A percentile compares a stretch with the other conserved stretches of the same genome.
Conservation (phyloP, 1,140 invertebrate species). For the Saccostrea cuccullata region DNA sequence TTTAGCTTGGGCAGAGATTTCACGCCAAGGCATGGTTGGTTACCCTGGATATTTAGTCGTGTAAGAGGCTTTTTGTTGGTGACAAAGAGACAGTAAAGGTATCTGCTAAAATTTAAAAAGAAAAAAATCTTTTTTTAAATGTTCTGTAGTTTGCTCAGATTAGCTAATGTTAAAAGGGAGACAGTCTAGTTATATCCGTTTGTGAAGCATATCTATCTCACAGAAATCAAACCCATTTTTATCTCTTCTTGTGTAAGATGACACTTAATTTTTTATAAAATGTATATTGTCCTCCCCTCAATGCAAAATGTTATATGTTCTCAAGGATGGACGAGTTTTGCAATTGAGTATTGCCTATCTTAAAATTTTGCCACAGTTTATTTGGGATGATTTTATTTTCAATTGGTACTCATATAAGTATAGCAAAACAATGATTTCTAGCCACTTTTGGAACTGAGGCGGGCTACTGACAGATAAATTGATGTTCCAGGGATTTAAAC, state of each 20-base stretch:
- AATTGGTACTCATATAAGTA: too few species aligned
- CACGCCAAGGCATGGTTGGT: slow-evolving; percentile 4
- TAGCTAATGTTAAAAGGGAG: background rate
- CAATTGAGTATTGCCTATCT: background rate
- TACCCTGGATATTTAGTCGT: background rate
- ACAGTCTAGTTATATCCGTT: background rate
- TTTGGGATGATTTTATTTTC: too few species aligned
- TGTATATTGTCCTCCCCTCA: background rate
- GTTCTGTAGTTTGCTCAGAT: background rate
- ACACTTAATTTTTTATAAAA: background rate
- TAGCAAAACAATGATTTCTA: too few species aligned
- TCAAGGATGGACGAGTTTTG: background rate
- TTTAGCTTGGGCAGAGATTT: slow-evolving; percentile 18
- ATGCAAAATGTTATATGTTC: background rate
- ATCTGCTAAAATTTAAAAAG: background rate
- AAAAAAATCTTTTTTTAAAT: background rate
- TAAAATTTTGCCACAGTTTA: background rate
- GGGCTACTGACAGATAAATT: too few species aligned
- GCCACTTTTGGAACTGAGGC: too few species aligned
- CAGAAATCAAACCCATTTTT: background rate
- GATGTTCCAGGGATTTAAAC: too few species aligned
- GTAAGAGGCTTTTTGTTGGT: background rate
- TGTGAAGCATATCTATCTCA: background rate
- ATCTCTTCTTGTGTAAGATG: background rate
- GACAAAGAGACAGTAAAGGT: background rate